Conservation (phyloP, 2,888 invertebrate genomes). For the Cheilosia urbana region DNA sequence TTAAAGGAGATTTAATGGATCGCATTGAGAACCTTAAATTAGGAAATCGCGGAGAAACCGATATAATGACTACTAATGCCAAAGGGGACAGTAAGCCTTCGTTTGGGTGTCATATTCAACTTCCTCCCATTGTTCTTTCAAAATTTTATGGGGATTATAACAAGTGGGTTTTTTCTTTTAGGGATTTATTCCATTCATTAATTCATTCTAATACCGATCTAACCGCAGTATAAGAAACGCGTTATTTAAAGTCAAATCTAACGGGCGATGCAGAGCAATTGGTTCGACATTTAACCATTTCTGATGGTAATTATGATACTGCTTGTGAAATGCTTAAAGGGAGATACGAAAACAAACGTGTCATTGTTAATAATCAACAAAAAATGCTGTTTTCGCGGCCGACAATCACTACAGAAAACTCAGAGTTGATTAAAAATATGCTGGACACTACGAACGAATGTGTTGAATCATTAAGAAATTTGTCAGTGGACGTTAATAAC, state of each 20-base stretch:
- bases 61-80: no score
- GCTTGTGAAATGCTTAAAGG: background rate
- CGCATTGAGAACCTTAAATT: no score
- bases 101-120: no score
- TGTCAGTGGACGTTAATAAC: no score
- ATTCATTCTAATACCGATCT: conserved; percentile 1
- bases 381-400: background rate
- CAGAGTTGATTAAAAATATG: background rate
- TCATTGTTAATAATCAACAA: background rate
- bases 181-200: background rate
- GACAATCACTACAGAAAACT: background rate
- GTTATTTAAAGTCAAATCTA: no score
- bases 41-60: no score
- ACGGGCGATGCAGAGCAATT: no score
- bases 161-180: conserved; percentile 2
- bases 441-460: no score
- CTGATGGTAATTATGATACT: background rate
- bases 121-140: background rate
- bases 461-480: no score
- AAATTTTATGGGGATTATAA: background rate
- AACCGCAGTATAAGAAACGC: background rate
- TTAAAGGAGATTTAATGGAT: no score
- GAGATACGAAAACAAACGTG: background rate
- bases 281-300: no score
- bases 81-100: no score